Conservation (phyloP, 2,888 invertebrate genomes). For the Achlya flavicornis region DNA sequence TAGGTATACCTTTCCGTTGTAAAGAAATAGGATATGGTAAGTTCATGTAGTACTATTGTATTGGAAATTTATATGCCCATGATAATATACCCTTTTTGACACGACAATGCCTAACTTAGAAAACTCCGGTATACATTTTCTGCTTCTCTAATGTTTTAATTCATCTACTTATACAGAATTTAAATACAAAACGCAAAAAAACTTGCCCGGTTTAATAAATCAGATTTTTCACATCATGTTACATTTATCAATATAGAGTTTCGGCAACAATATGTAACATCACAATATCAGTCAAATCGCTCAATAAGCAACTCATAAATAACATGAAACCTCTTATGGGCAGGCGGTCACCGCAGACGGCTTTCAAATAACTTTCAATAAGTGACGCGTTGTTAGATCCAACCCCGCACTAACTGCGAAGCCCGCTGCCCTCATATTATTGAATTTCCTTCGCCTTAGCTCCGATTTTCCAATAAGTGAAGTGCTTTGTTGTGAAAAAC, state of each 20-base stretch:
- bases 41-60: too few species aligned
- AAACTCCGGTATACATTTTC: too few species aligned
- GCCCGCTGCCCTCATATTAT: conserved; percentile 49
- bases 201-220: too few species aligned
- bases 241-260: neutral
- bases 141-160: too few species aligned
- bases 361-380: conserved; percentile 64
- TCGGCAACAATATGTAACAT: conserved; percentile 13
- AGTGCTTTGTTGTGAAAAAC: conserved; percentile 48
- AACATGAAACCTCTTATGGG: conserved; percentile 45
- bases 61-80: too few species aligned
- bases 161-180: too few species aligned
- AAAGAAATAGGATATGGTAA: too few species aligned
- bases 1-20: too few species aligned
- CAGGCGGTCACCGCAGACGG: conserved; percentile 52
- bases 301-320: conserved; percentile 42
- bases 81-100: too few species aligned
- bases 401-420: conserved; percentile 32
- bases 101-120: too few species aligned
- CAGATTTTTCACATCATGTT: too few species aligned
- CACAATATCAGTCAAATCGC: conserved; percentile 35
- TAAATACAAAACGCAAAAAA: too few species aligned
- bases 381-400: conserved; percentile 45
- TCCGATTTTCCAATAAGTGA: conserved; percentile 60
- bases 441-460: conserved; percentile 57